phyloP scores from a whole-genome alignment of 2,888 invertebrate genomes.

The Cacoxenus indagator region DNA sequence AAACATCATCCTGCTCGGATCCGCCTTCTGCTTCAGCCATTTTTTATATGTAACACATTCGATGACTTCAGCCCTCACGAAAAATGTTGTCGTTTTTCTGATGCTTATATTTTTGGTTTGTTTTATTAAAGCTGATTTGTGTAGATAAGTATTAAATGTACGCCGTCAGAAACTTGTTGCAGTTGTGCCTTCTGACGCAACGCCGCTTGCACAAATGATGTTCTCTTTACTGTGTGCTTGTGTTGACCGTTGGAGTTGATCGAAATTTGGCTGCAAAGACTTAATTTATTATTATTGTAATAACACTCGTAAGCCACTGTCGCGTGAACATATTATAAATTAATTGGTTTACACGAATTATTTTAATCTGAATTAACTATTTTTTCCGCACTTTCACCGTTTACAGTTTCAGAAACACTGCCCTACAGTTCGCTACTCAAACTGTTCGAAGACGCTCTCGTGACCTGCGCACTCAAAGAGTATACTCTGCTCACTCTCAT shows the following conservation, averaged over 20 bases:
- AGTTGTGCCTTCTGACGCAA: conserved; percentile 3
- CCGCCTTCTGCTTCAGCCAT: conserved; percentile 97
- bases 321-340: neutral
- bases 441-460: neutral
- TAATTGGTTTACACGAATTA: neutral
- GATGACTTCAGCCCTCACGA: conserved; percentile 54
- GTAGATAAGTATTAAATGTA: neutral
- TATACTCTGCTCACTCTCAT: neutral
- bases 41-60: conserved; percentile 44
- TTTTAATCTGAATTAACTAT: neutral
- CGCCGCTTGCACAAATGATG: conserved; percentile 15
- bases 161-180: neutral
- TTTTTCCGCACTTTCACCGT: neutral
- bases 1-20: conserved; percentile 99
- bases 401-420: conserved; percentile 38
- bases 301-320: neutral
- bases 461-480: neutral
- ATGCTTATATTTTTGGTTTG: conserved; percentile 3
- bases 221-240: neutral
- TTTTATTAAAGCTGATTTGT: neutral
- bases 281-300: neutral
- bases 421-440: neutral
- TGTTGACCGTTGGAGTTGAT: neutral
- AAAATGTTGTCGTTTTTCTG: conserved; percentile 32
- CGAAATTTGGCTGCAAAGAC: neutral